Base-by-base conservation (phyloP, 2,797 vertebrate species). In the Linurgus olivaceus region DNA sequence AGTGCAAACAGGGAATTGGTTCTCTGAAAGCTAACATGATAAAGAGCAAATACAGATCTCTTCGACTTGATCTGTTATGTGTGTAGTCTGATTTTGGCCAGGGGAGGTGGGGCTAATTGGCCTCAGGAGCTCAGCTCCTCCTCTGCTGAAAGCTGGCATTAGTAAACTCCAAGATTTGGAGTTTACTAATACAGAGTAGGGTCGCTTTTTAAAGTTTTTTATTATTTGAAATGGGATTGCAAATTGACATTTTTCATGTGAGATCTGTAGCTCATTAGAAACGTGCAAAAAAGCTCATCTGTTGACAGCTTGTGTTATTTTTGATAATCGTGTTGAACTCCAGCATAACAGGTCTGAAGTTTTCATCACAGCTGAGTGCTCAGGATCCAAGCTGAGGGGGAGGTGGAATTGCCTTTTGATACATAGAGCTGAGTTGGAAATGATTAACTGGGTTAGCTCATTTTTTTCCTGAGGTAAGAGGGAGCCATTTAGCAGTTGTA, bases 401-500 rank as follows among this genome's bases (percentile, higher is more conserved):
- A 76, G 66, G 50, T 76, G 40, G 84, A 85, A 81, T 83, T 70
- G 81, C 75, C 86, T 94, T 95, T 96, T 96, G 95, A 92, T 94
- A 89, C 21, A 15, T 67, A 82, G 42, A 75, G 62, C 90, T 94
- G 96, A 92, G 90, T 97, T 98, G 98, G 94, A 97, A 98, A 95
- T 97, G 86, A 98, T 98, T 98, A 98, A 89, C 88, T 92, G 93
- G 84, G 91, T 24, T 90, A 97, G 97, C 98, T 98, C 86, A 95
- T 98, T 97, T 98, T 97, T 97, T 95, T 96, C 93, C 91, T 96
- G 91, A 96, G 97, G 95, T 97, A 78, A 94, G 96, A 97, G 94
- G 70, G 92, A 97, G 93, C 93, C 86, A 94, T 98, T 98, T 98
- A 98, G 97, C 94, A 95, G 96, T 97, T 98, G 94, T 97, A 97